A percentile compares a stretch with the other conserved stretches of the same genome.
Conservation (phyloP, 1,140 invertebrate species). For the Ladona fulva region DNA sequence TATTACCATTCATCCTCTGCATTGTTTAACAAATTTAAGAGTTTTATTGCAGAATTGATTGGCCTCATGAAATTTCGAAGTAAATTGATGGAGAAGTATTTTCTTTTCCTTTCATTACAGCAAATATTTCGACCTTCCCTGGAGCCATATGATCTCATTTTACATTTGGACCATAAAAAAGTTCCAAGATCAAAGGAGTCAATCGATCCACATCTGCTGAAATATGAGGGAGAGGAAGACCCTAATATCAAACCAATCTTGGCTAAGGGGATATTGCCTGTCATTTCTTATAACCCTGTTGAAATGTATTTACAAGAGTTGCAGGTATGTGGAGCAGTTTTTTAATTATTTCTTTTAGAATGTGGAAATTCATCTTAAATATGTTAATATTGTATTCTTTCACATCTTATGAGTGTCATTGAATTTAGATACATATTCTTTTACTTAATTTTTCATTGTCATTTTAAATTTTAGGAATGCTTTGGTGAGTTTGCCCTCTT, state of each 20-base stretch:
- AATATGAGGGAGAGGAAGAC: background rate
- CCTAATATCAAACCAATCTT: background rate
- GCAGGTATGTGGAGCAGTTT: background rate
- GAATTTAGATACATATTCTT: background rate
- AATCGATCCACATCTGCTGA: background rate
- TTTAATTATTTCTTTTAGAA: too few relatives aligned
- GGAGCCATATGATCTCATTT: background rate
- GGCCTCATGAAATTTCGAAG: too few relatives aligned
- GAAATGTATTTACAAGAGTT: background rate
- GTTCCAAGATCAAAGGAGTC: background rate
- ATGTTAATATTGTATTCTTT: too few relatives aligned
- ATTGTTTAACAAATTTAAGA: too few relatives aligned
- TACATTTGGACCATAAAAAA: background rate
- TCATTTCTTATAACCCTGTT: background rate
- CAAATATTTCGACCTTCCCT: background rate
- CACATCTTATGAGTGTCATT: background rate
- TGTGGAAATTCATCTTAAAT: too few relatives aligned
- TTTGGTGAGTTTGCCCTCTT: conserved; percentile 75
- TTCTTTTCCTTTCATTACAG: background rate
- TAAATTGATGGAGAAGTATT: too few relatives aligned
- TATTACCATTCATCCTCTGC: too few relatives aligned
- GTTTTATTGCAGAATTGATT: too few relatives aligned
- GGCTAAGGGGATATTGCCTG: background rate
- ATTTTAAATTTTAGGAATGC: conserved; percentile 46
- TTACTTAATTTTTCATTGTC: background rate